A percentile compares a stretch with the other conserved stretches of the same genome.
Evolutionary conservation across 1,140 invertebrate genomes (phyloP).

Genomic region (Nomia melanderi): DNA sequence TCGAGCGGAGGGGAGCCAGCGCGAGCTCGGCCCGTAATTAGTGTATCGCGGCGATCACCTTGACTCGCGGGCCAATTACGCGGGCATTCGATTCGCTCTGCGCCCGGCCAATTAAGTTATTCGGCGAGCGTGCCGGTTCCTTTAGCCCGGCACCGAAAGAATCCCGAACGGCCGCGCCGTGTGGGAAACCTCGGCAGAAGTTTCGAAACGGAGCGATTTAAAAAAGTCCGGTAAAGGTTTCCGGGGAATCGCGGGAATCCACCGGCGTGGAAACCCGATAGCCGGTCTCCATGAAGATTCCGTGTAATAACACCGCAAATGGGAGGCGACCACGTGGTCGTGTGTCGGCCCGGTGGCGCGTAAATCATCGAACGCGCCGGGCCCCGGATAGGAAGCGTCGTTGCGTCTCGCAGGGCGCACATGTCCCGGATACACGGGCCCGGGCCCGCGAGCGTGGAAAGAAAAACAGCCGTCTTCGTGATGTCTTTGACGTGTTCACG

Average conservation of each 20-base stretch:
- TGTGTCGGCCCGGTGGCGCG: not conserved
- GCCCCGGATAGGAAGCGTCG: constrained; percentile 3
- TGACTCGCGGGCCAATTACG: constrained; percentile 35
- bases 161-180: too few relatives aligned
- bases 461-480: constrained; percentile 23
- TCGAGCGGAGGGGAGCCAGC: not conserved
- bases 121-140: not conserved
- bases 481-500: not conserved
- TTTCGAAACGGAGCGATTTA: not conserved
- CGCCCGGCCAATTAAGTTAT: not conserved
- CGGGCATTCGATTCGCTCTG: not conserved
- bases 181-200: too few relatives aligned
- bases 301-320: constrained; percentile 3
- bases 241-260: not conserved
- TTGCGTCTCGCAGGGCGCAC: constrained; percentile 26
- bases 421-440: constrained; percentile 52
- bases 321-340: constrained; percentile 30
- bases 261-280: not conserved
- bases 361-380: constrained; percentile 27
- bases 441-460: constrained; percentile 10
- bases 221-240: too few relatives aligned
- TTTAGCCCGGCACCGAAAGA: not conserved
- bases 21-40: constrained; percentile 26
- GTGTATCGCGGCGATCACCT: constrained; percentile 31
- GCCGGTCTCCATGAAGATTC: not conserved